phyloP scores from a whole-genome alignment of 1,140 invertebrate species.

The Holcopasites calliopsidis region DNA sequence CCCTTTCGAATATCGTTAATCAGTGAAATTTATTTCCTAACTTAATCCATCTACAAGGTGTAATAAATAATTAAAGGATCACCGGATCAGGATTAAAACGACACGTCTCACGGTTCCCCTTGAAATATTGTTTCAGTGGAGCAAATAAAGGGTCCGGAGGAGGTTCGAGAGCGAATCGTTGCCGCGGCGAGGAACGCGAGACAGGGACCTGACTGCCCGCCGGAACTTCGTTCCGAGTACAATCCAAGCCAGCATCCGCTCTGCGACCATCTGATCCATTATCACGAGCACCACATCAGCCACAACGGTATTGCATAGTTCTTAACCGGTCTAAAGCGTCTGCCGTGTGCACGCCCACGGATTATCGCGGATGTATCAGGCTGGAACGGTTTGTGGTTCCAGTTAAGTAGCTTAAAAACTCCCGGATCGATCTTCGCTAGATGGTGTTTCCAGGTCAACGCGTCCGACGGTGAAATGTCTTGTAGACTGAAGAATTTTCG shows the following conservation, averaged over 20 bases:
- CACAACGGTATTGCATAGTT: conserved; percentile 71
- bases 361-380: conserved; percentile 10
- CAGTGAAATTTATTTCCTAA: too few relatives aligned
- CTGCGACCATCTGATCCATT: conserved; percentile 78
- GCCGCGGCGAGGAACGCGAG: conserved; percentile 82
- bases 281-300: conserved; percentile 77
- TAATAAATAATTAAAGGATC: too few relatives aligned
- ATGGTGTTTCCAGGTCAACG: neutral
- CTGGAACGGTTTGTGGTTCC: conserved; percentile 33
- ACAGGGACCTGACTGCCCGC: conserved; percentile 82
- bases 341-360: conserved; percentile 21
- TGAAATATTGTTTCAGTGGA: conserved; percentile 83
- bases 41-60: too few relatives aligned
- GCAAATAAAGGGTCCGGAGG: conserved; percentile 86
- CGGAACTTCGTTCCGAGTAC: conserved; percentile 79
- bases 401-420: conserved; percentile 29
- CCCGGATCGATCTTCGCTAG: too few relatives aligned
- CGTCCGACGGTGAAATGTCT: neutral
- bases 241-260: conserved; percentile 77
- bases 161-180: conserved; percentile 86
- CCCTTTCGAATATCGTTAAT: too few relatives aligned
- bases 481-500: too few relatives aligned
- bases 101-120: neutral
- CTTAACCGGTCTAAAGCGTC: conserved; percentile 25
- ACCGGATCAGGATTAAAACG: too few relatives aligned